These are phyloP conservation scores for Anoplius nigerrimus DNA, from an alignment of 2,888 invertebrate genomes.

Conservation along the genomic window DNA sequence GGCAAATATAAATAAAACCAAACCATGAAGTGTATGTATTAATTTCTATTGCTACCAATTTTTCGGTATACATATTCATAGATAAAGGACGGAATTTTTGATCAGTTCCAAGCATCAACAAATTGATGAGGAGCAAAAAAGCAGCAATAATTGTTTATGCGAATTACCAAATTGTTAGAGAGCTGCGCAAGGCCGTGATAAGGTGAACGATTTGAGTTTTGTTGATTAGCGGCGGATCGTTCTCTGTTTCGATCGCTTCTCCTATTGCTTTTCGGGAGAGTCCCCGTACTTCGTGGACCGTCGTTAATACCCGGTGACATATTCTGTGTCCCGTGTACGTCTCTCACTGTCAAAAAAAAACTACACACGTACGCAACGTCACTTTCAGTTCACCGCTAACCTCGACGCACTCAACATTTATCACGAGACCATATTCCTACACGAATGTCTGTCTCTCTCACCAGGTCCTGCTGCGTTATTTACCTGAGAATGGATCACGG, in stretches of 20 bases:
- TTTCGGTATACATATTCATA: too few species aligned
- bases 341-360: slow-evolving; percentile 20
- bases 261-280: slow-evolving; percentile 70
- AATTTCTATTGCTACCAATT: too few species aligned
- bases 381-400: slow-evolving; percentile 33
- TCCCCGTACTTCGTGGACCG: slow-evolving; percentile 66
- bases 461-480: slow-evolving; percentile 8
- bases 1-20: too few species aligned
- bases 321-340: slow-evolving; percentile 17
- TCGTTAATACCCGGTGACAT: slow-evolving; percentile 69
- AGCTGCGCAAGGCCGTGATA: slow-evolving; percentile 56
- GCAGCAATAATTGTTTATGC: slow-evolving; percentile 10
- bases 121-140: too few species aligned
- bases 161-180: slow-evolving; percentile 68
- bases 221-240: slow-evolving; percentile 57
- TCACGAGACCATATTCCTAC: neutral
- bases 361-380: slow-evolving; percentile 1
- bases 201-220: slow-evolving; percentile 42
- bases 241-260: slow-evolving; percentile 68
- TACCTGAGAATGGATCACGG: neutral
- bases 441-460: neutral
- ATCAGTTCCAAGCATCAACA: too few species aligned
- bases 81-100: too few species aligned
- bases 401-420: slow-evolving; percentile 29
- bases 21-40: too few species aligned